Base-by-base conservation (phyloP, 2,797 vertebrate genomes). In the Cetoscarus ocellatus region DNA sequence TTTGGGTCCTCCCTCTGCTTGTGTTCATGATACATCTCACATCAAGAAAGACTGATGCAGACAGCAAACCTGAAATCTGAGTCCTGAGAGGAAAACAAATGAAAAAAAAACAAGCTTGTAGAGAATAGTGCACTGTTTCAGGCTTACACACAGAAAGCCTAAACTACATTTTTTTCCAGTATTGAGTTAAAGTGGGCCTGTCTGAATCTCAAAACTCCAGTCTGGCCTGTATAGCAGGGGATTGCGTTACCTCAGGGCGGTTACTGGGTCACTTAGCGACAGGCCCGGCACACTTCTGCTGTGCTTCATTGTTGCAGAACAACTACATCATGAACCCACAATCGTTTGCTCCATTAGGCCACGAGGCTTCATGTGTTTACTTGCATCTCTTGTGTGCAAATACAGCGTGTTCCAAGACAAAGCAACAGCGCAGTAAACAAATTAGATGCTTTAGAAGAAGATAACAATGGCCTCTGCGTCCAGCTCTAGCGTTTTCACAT, bases 211-310 rank as follows among this genome's bases (percentile, higher is more conserved):
- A 27, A 27, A 27, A 27, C 27, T 27, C 27, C 27, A 4, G 27
- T 27, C 27, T 27, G 27, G 27, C 27, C 27, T 27, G 27, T 27
- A 27, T 94, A 94, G 92, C 93, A 94, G 93, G 94, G 93, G 92
- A 93, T 93, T 91, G 92, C 94, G 94, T 94, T 27, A 27, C 27
- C 27, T 27, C 27, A 27, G 27, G 27, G 27, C 91, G 91, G 94
- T 92, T 91, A 91, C 94, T 94, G 91, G 90, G 94, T 93, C 93
- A 93, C 92, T 95, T 93, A 92, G 93, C 94, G 94, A 94, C 94
- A 93, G 92, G 93, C 91, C 94, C 93, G 94, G 93, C 93, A 95
- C 92, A 90, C 93, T 93, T 94, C 93, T 90, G 93, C 93, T 94
- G 92, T 92, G 91, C 93, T 93, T 94, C 93, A 94, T 93, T 94